These are phyloP conservation scores for Chrysolina americana DNA, from an alignment of 2,888 invertebrate genomes.

Conservation along the genomic window DNA sequence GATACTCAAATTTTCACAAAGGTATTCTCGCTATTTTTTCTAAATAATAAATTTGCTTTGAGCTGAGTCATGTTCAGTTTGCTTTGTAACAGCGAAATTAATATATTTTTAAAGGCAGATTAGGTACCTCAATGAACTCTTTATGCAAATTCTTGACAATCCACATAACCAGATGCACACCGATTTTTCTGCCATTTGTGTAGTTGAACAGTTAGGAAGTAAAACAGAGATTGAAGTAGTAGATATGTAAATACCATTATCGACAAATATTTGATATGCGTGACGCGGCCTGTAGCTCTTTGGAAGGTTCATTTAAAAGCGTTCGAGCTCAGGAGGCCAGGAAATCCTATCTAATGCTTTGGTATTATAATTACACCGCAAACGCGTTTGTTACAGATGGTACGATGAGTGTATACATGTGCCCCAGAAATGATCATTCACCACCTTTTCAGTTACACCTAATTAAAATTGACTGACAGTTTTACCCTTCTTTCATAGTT, in stretches of 20 bases:
- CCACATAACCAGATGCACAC: slow-evolving; percentile 35
- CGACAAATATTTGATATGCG: slow-evolving; percentile 61
- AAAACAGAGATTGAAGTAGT: slow-evolving; percentile 59
- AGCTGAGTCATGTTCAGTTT: background rate
- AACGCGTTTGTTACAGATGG: slow-evolving; percentile 56
- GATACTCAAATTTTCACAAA: too few relatives aligned
- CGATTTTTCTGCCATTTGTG: slow-evolving; percentile 54
- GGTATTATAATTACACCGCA: slow-evolving; percentile 37
- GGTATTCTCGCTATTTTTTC: too few relatives aligned
- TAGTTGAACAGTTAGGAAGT: slow-evolving; percentile 59
- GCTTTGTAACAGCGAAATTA: background rate
- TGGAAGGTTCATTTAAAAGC: slow-evolving; percentile 53
- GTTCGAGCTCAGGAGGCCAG: slow-evolving; percentile 50
- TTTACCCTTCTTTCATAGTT: slow-evolving; percentile 43
- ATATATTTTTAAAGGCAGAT: background rate
- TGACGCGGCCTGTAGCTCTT: slow-evolving; percentile 51
- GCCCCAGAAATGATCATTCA: slow-evolving; percentile 54
- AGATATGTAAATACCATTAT: slow-evolving; percentile 61
- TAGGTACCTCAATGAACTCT: background rate
- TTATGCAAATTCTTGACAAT: background rate
- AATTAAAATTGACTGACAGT: slow-evolving; percentile 54
- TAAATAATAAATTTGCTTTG: too few relatives aligned
- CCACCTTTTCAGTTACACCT: slow-evolving; percentile 58
- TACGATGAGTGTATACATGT: slow-evolving; percentile 34
- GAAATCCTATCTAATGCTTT: slow-evolving; percentile 43